Evolutionary conservation across 64 coral and sea anemone genomes (phyloP).

Genomic region (Cladopsammia gracilis): DNA sequence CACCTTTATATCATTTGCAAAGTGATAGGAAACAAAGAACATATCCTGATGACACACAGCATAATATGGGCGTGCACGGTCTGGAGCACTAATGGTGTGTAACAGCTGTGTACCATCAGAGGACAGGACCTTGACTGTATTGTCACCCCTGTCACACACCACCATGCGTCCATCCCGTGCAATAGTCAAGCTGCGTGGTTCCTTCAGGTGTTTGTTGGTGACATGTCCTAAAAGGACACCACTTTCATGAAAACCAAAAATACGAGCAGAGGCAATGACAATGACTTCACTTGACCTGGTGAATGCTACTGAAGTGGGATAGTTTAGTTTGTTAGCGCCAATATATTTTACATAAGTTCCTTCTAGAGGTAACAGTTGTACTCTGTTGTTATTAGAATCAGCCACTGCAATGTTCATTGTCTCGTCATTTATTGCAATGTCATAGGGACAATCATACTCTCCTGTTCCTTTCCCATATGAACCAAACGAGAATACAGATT

Average conservation of each 20-base stretch:
- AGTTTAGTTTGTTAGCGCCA: not conserved
- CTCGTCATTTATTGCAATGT: conserved; percentile 5
- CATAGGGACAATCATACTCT: not conserved
- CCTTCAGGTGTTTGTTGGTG: not conserved
- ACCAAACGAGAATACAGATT: not conserved
- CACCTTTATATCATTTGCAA: not conserved
- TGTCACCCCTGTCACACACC: not conserved
- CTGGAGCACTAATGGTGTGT: not conserved
- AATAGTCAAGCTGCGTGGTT: not conserved
- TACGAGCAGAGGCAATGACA: not conserved
- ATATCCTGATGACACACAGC: not conserved
- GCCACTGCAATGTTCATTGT: conserved; percentile 45
- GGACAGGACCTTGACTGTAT: not conserved
- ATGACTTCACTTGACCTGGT: conserved; percentile 22
- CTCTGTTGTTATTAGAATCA: conserved; percentile 20
- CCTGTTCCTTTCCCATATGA: not conserved
- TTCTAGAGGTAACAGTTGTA: conserved; percentile 25
- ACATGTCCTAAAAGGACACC: not conserved
- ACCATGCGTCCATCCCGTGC: not conserved
- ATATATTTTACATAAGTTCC: not conserved
- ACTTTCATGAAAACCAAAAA: conserved; percentile 28
- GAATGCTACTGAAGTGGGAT: not conserved
- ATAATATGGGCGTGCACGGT: not conserved
- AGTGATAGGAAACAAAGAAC: not conserved
- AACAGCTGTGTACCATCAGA: not conserved